Evolutionary conservation across 2,797 vertebrate species (phyloP), one percentile per base, ranked within the genome.

Genomic region (Pangasius mekongensis): DNA sequence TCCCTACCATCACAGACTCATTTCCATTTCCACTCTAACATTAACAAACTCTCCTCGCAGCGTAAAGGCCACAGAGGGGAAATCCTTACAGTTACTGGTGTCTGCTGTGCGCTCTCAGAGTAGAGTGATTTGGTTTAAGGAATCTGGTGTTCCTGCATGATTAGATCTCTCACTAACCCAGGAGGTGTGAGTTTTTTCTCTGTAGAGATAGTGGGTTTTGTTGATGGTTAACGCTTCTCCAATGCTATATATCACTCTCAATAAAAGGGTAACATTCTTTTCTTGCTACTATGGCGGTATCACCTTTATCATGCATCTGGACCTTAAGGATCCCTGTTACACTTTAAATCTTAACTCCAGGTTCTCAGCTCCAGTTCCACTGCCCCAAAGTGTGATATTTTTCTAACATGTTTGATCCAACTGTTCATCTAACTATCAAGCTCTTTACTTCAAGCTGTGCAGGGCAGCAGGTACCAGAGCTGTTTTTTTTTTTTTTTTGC

Each of bases 31-130:
- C 33, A 64, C 84, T 88, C 83, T 89, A 88, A 73, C 81, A 88
- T 89, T 89, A 89, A 88, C 89, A 85, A 58, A 52, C 87, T 90
- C 67, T 89, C 73, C 87, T 89, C 82, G 76, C 81, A 85, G 87
- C 74, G 54, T 67, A 58, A n/a, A 66, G 64, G 54, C 36, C 6
- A 81, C 86, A 86, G 60, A 33, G 80, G 71, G 71, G 90, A 76
- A 73, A 80, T 69, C 87, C 60, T 67, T 39, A 90, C 91, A 93
- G 94, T 94, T 94, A 91, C 88, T 93, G 90, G 77, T 94, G 90
- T 87, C 87, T 89, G 88, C 84, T 89, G 90, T 89, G 88, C 64
- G 87, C 89, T 90, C 90, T 77, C 64, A 30, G 43, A 67, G 33
- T 76, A 64, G 22, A 36, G 52, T 71, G 52, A 87, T 56, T 86